Percentiles rank a stretch among this genome's conserved stretches.
Evolutionary conservation across 2,113 vertebrate species (phyloP).

Genomic region (Eublepharis macularius): DNA sequence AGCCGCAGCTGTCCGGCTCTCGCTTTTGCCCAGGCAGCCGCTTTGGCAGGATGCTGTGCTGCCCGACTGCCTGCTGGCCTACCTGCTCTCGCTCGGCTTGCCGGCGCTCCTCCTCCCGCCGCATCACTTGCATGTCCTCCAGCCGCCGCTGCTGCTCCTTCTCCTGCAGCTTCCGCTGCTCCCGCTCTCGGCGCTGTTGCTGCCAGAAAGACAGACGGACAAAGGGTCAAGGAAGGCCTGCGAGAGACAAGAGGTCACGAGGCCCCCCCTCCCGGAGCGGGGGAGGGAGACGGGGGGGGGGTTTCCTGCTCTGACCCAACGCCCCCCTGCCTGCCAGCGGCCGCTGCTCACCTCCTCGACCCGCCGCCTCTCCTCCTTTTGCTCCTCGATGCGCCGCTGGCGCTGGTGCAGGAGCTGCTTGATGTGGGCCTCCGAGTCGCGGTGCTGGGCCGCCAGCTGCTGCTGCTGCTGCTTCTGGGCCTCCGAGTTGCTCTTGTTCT

Average conservation of each 20-base stretch:
- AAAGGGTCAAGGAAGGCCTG: rapidly evolving
- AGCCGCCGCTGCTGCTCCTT: slow-evolving; percentile 87
- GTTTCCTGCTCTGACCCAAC: too few relatives aligned
- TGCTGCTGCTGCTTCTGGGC: slow-evolving; percentile 86
- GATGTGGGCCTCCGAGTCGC: slow-evolving; percentile 90
- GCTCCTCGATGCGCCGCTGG: slow-evolving; percentile 90
- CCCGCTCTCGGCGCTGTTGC: slow-evolving; percentile 92
- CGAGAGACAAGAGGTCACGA: not conserved
- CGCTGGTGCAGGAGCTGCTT: slow-evolving; percentile 90
- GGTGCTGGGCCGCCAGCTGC: slow-evolving; percentile 84
- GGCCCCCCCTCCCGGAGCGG: not conserved
- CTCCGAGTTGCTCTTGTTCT: slow-evolving; percentile 90
- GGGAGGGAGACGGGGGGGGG: too few relatives aligned
- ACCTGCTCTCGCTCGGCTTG: slow-evolving; percentile 92
- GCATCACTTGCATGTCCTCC: slow-evolving; percentile 81
- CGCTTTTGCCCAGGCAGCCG: not conserved
- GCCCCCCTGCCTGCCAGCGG: not conserved
- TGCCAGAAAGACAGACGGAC: slow-evolving; percentile 36
- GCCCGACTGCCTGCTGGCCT: slow-evolving; percentile 29
- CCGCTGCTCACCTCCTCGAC: slow-evolving; percentile 83
- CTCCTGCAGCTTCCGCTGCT: slow-evolving; percentile 90
- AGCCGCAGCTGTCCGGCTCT: slow-evolving; percentile 26
- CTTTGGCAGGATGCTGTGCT: not conserved
- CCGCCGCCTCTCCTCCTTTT: slow-evolving; percentile 88
- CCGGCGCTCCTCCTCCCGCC: slow-evolving; percentile 88